Conservation (phyloP, 1,140 invertebrate species). For the Mycetomoellerius zeteki region DNA sequence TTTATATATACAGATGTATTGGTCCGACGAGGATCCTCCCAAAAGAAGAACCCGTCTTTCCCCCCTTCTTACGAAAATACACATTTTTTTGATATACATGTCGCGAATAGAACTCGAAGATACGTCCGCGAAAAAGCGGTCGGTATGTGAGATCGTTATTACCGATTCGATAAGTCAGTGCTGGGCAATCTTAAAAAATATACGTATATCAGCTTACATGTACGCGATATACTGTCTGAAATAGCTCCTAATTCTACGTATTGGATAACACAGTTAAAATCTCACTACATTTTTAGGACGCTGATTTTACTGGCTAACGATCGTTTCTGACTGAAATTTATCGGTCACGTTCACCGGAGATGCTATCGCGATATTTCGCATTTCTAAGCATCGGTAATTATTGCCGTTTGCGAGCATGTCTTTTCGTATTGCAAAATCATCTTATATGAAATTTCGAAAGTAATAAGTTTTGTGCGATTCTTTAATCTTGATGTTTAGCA, state of each 20-base stretch:
- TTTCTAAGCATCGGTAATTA: background rate
- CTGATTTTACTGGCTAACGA: slow-evolving; percentile 27
- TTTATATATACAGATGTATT: slow-evolving; percentile 63
- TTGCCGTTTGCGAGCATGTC: background rate
- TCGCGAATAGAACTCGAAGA: slow-evolving; percentile 53
- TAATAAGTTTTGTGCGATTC: slow-evolving; percentile 25
- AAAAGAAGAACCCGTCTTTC: slow-evolving; percentile 54
- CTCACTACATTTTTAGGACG: slow-evolving; percentile 54
- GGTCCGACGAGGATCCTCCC: slow-evolving; percentile 71
- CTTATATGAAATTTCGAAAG: slow-evolving; percentile 3
- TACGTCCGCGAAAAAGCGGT: slow-evolving; percentile 57
- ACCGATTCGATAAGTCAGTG: slow-evolving; percentile 62
- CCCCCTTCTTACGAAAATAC: slow-evolving; percentile 62
- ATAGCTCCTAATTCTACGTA: slow-evolving; percentile 59
- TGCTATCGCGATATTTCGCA: background rate
- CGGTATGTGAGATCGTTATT: slow-evolving; percentile 71
- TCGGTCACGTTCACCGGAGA: background rate
- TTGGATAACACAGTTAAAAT: slow-evolving; percentile 63
- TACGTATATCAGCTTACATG: slow-evolving; percentile 33
- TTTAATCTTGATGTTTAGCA: slow-evolving; percentile 21
- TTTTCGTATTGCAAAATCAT: background rate
- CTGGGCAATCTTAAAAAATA: slow-evolving; percentile 63
- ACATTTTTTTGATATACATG: slow-evolving; percentile 64
- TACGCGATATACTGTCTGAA: slow-evolving; percentile 35
- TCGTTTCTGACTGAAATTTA: slow-evolving; percentile 31